Percentiles rank a stretch among this genome's conserved stretches.
phyloP scores from a whole-genome alignment of 1,140 invertebrate species.

The Rhizoglyphus robini region DNA sequence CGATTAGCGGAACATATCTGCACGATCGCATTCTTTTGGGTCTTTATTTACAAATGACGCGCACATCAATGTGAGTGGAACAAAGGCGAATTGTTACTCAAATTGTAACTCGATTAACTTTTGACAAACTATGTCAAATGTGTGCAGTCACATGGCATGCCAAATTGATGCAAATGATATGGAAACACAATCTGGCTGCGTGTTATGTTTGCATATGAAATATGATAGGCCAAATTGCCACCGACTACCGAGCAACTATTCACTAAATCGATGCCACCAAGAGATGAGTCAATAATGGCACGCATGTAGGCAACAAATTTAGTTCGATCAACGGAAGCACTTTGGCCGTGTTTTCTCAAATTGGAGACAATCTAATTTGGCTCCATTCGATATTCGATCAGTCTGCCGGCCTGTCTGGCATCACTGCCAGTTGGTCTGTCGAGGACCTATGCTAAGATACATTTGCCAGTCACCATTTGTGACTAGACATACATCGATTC shows the following conservation, averaged over 20 bases:
- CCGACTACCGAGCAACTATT: not conserved
- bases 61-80: too few relatives aligned
- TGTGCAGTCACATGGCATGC: slow-evolving; percentile 8
- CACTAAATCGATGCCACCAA: too few relatives aligned
- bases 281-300: too few relatives aligned
- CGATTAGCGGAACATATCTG: too few relatives aligned
- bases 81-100: not conserved
- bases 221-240: not conserved
- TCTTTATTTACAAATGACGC: too few relatives aligned
- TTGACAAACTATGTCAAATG: not conserved
- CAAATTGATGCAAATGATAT: slow-evolving; percentile 2
- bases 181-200: not conserved
- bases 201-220: slow-evolving; percentile 7
- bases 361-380: not conserved
- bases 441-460: too few relatives aligned
- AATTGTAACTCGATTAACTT: not conserved
- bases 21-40: too few relatives aligned
- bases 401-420: too few relatives aligned
- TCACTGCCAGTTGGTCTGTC: too few relatives aligned
- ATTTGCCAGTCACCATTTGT: too few relatives aligned
- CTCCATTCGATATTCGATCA: not conserved
- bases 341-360: not conserved
- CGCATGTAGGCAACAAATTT: too few relatives aligned
- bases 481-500: too few relatives aligned
- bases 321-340: not conserved